A percentile compares a stretch with the other conserved stretches of the same genome.
Conservation (phyloP, 2,113 vertebrate species). For the Dipodomys ordii region DNA sequence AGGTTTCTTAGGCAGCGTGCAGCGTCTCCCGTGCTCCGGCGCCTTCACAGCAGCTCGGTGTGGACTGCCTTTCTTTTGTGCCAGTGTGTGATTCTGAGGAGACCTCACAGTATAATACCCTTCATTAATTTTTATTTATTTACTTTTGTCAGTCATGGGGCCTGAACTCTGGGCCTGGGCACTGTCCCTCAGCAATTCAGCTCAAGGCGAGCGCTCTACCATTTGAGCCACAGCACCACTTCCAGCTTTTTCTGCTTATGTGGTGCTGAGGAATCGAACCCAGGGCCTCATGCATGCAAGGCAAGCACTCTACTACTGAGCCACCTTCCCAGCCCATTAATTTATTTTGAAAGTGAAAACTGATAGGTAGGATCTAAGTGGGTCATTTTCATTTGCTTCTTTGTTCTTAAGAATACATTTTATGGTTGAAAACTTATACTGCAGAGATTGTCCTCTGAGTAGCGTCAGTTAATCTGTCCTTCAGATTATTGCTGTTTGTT, state of each 20-base stretch:
- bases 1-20: conserved; percentile 27
- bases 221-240: no score
- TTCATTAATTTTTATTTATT: not conserved
- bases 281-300: no score
- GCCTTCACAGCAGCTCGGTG: conserved; percentile 34
- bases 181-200: no score
- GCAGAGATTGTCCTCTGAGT: not conserved
- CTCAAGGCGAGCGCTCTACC: no score
- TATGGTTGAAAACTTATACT: not conserved
- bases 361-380: not conserved
- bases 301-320: no score
- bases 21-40: conserved; percentile 27
- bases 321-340: not conserved
- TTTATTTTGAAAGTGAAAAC: conserved; percentile 33
- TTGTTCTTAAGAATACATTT: not conserved
- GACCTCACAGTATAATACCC: not conserved
- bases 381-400: not conserved
- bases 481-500: not conserved
- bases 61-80: not conserved
- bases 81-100: not conserved
- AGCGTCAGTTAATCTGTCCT: not conserved
- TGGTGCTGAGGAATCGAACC: no score
- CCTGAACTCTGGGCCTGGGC: no score
- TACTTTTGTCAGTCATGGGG: no score
- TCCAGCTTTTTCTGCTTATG: no score